Evolutionary conservation across 1,140 invertebrate species (phyloP).

Genomic region (Orchestia grillus): DNA sequence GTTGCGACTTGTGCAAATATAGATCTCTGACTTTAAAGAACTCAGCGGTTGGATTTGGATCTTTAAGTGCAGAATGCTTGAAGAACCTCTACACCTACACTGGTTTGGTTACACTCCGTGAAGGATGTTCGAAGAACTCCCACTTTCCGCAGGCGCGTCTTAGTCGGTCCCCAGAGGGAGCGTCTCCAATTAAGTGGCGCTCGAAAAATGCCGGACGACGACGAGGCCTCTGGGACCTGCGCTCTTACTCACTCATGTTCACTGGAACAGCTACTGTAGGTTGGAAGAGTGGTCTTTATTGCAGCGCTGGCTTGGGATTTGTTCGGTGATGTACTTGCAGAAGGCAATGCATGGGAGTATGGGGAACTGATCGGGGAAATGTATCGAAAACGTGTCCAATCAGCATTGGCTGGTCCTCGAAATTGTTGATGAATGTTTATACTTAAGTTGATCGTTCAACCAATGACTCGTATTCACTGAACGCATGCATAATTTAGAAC

Average conservation of each 20-base stretch:
- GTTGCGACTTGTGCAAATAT: not conserved
- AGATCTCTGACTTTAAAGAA: not conserved
- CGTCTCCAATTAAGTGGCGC: not conserved
- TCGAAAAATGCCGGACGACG: not conserved
- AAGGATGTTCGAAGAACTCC: not conserved
- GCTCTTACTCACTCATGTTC: not conserved
- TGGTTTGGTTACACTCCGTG: no score
- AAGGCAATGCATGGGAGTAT: not conserved
- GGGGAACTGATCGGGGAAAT: not conserved
- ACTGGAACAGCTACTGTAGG: not conserved
- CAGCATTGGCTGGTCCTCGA: not conserved
- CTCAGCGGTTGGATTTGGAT: not conserved
- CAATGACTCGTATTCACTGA: no score
- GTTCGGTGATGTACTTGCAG: not conserved
- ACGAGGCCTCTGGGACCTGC: not conserved
- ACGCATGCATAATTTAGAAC: no score
- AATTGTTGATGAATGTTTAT: not conserved
- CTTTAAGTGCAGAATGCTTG: no score
- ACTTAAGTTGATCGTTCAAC: not conserved
- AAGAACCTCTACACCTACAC: no score
- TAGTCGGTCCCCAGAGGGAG: not conserved
- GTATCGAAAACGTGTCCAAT: not conserved
- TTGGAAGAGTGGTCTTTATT: not conserved
- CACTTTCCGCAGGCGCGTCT: not conserved
- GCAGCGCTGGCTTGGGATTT: not conserved